Evolutionary conservation across 2,113 vertebrate species (phyloP), one percentile per base, ranked within the genome.

Genomic region (Forbesichthys agassizii): DNA sequence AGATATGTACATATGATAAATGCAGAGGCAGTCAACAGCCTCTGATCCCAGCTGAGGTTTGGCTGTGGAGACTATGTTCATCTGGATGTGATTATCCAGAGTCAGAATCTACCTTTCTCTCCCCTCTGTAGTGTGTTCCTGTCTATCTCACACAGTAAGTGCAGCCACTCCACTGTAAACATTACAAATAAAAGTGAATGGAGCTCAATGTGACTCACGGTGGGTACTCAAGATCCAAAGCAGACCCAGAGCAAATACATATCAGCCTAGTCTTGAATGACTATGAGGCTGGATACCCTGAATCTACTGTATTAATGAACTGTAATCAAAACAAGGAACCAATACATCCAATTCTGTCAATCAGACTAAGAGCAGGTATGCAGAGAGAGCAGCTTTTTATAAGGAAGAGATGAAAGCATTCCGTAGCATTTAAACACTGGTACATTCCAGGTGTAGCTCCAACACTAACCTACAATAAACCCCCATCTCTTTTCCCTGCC

Each of bases 391-490:
- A 75, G 77, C 57, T 82, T 70, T 79, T 64, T 69, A 65, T 71
- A 61, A 79, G 56, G 20, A 52, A 49, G 65, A 85, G 74, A 91
- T 88, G 54, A 87, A 89, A 90, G 79, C 83, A 87, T 90, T 88
- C 83, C 65, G 73, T 61, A 61, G 18, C 48, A 68, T 82, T 67
- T 71, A 72, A 71, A 82, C 12, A 11, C 76, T 60, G 74, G 49
- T 66, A 68, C 76, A 79, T 83, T 88, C 82, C 88, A 89, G 85
- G 78, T 86, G 83, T 84, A 75, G 63, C 53, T 77, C 78, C 66
- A 69, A 68, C 68, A 54, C 70, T 82, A 80, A 84, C 84, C 75
- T 81, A 68, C 77, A 81, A 72, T 71, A 75, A 84, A 79, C 61
- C 65, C 48, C 48, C 66, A 33, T 62, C 69, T 42, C 48, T 66